phyloP scores from a whole-genome alignment of 2,797 vertebrate genomes.

The Chaetodon trifasciatus region DNA sequence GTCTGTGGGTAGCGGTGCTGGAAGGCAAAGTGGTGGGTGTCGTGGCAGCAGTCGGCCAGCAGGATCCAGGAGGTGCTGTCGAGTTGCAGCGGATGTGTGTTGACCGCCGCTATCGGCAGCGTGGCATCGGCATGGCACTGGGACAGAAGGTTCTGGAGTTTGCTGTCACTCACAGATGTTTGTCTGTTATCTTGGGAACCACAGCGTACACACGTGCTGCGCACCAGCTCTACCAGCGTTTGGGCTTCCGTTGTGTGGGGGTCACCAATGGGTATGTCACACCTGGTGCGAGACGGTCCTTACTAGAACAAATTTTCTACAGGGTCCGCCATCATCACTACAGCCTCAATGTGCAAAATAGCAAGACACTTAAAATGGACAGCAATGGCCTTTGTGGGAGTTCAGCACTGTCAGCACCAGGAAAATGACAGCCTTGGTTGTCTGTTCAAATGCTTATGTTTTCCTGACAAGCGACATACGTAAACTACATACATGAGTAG shows the following conservation, averaged over 20 bases:
- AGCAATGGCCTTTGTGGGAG: background rate
- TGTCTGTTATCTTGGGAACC: slow-evolving; percentile 88
- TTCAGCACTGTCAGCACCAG: background rate
- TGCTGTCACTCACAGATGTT: slow-evolving; percentile 84
- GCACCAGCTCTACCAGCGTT: slow-evolving; percentile 88
- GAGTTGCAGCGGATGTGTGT: slow-evolving; percentile 90
- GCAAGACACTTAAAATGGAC: background rate
- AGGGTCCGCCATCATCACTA: slow-evolving; percentile 67
- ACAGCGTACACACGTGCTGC: slow-evolving; percentile 86
- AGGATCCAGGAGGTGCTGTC: slow-evolving; percentile 79
- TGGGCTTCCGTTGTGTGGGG: slow-evolving; percentile 90
- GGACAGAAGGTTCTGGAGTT: slow-evolving; percentile 90
- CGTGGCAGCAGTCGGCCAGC: slow-evolving; percentile 84
- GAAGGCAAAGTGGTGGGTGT: slow-evolving; percentile 88
- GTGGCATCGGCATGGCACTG: slow-evolving; percentile 87
- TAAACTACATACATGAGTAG: background rate
- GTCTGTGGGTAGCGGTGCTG: slow-evolving; percentile 90
- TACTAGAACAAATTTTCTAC: slow-evolving; percentile 65
- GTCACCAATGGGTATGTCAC: slow-evolving; percentile 83
- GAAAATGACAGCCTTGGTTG: background rate
- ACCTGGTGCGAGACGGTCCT: slow-evolving; percentile 13
- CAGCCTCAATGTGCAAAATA: slow-evolving; percentile 30
- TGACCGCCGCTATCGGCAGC: slow-evolving; percentile 83
- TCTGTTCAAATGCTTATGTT: background rate
- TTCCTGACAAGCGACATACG: background rate